Conservation (phyloP, 2,888 invertebrate species). For the Acleris cristana region DNA sequence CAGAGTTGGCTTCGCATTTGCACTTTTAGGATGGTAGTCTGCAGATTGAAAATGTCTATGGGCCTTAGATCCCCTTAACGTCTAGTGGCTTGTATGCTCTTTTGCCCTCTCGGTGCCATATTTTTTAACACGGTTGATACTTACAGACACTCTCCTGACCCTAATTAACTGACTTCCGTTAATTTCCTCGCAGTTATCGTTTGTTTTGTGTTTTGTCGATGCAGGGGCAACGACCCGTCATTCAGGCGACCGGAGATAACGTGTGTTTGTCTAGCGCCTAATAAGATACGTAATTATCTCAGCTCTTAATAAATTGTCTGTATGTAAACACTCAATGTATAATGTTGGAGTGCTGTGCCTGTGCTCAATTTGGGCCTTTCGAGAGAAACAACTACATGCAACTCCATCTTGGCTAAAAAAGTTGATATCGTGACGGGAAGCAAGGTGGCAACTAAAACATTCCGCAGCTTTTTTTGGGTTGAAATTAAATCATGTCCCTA, state of each 20-base stretch:
- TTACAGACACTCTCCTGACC: conserved; percentile 7
- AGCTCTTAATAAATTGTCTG: conserved; percentile 1
- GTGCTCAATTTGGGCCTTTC: background rate
- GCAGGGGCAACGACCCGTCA: conserved; percentile 31
- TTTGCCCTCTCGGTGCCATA: background rate
- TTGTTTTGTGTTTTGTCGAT: conserved; percentile 29
- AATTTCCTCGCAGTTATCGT: conserved; percentile 25
- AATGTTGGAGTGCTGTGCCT: background rate
- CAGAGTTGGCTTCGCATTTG: no score
- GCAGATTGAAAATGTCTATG: no score
- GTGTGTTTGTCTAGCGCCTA: conserved; percentile 35
- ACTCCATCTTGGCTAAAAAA: no score
- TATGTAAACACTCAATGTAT: conserved; percentile 5
- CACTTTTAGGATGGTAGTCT: no score
- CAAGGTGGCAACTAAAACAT: no score
- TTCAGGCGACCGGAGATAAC: conserved; percentile 30
- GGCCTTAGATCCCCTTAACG: no score
- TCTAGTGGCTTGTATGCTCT: no score
- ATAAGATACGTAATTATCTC: conserved; percentile 25
- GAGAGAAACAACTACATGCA: background rate
- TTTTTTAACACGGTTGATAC: background rate
- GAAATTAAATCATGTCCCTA: no score
- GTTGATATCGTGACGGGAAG: no score
- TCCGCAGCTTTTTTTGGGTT: no score
- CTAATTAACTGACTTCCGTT: conserved; percentile 24